Evolutionary conservation across 2,113 vertebrate genomes (phyloP).

Genomic region (Brachypodius melanocephalos): DNA sequence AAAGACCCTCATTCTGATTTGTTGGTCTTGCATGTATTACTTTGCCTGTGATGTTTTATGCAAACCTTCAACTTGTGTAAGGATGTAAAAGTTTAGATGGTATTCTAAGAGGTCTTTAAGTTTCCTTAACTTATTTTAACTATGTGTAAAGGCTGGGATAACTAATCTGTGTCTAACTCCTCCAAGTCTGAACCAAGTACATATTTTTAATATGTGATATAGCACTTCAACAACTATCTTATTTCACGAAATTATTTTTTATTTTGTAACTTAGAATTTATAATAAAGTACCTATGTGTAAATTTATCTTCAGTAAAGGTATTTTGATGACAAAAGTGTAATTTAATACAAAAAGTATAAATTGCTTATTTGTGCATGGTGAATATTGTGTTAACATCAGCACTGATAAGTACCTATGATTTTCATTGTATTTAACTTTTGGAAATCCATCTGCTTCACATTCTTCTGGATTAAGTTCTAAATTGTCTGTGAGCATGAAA

Average conservation of each 20-base stretch:
- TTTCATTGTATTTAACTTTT: background rate
- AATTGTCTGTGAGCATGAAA: background rate
- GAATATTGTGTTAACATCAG: background rate
- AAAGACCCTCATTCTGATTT: background rate
- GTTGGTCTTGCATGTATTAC: background rate
- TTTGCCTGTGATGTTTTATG: background rate
- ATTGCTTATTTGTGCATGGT: background rate
- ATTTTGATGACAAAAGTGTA: background rate
- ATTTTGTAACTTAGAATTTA: background rate
- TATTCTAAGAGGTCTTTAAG: background rate
- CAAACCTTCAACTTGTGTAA: background rate
- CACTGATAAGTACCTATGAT: background rate
- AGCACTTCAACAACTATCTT: background rate
- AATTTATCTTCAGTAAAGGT: background rate
- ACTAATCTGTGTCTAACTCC: background rate
- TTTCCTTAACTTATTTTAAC: background rate
- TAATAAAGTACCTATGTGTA: background rate
- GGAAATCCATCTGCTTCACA: background rate
- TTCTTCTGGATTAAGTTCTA: background rate
- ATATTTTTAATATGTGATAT: background rate
- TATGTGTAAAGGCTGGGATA: background rate
- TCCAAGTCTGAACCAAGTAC: background rate
- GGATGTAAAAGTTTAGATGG: background rate
- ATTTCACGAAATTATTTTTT: background rate
- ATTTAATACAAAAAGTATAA: background rate